Evolutionary conservation across 2,888 invertebrate genomes (phyloP).

Genomic region (Theodoxus fluviatilis): DNA sequence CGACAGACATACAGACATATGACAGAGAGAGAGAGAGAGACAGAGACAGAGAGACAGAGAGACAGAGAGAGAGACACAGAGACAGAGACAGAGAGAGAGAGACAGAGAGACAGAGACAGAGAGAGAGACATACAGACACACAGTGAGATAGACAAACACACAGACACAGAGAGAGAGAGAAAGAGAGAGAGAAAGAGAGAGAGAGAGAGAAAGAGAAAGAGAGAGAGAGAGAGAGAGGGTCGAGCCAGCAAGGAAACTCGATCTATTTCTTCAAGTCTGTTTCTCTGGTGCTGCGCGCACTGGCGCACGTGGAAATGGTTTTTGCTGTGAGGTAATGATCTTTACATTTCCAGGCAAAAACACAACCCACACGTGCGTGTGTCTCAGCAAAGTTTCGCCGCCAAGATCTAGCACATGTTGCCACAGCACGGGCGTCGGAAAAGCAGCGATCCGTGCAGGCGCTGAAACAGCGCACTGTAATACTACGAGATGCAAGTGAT

Average conservation of each 20-base stretch:
- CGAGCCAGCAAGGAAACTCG: background rate
- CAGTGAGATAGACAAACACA: conserved; percentile 26
- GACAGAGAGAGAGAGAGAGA: conserved; percentile 27
- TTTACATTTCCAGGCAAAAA: too few relatives aligned
- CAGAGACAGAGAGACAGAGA: conserved; percentile 26
- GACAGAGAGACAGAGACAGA: conserved; percentile 20
- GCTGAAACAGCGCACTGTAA: too few relatives aligned
- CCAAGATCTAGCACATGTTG: too few relatives aligned
- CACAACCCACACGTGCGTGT: too few relatives aligned
- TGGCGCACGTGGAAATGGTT: too few relatives aligned
- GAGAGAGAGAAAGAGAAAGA: conserved; percentile 20
- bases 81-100: background rate
- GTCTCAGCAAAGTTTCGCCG: too few relatives aligned
- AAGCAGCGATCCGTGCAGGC: too few relatives aligned
- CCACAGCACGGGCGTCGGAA: too few relatives aligned
- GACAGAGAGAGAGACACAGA: conserved; percentile 23
- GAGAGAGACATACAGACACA: conserved; percentile 26
- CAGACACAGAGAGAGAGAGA: conserved; percentile 18
- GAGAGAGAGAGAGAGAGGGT: background rate
- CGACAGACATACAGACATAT: background rate
- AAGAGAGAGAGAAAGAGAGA: conserved; percentile 27
- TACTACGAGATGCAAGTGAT: too few relatives aligned
- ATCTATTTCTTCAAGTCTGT: too few relatives aligned
- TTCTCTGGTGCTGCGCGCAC: too few relatives aligned
- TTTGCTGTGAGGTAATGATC: too few relatives aligned